A percentile compares a stretch with the other conserved stretches of the same genome.
These are phyloP conservation scores for Poeciliopsis turneri DNA, from an alignment of 2,797 vertebrate species.

Conservation along the genomic window DNA sequence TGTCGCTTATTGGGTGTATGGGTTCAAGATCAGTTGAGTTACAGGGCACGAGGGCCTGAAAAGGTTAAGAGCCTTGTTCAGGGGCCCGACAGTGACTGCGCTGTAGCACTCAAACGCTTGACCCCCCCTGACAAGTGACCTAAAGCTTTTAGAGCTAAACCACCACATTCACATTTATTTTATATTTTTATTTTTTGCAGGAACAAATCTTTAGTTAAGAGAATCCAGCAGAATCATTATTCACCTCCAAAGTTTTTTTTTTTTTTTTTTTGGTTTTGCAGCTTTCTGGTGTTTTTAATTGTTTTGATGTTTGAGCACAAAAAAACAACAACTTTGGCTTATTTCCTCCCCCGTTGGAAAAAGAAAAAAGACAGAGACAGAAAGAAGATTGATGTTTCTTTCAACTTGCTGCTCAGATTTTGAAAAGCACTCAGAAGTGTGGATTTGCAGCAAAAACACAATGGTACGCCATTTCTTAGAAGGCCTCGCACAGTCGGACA, in stretches of 20 bases:
- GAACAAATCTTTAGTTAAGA: neutral
- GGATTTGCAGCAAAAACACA: neutral
- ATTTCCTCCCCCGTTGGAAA: too few species aligned
- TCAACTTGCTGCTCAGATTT: neutral
- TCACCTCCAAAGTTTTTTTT: neutral
- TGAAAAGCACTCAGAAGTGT: neutral
- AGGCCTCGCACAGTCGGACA: neutral
- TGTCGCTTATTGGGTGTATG: neutral
- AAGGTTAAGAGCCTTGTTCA: neutral
- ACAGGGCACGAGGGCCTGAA: neutral
- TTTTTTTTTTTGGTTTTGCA: neutral
- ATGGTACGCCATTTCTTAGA: neutral
- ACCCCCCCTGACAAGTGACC: neutral
- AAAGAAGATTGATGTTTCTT: neutral
- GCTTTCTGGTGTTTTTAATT: neutral
- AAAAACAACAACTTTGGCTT: neutral
- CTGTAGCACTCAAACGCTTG: neutral
- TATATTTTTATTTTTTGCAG: too few species aligned
- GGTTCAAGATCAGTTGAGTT: constrained; percentile 1
- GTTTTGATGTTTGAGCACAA: neutral
- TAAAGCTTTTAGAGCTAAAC: neutral
- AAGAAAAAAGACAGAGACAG: neutral
- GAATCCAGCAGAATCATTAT: neutral
- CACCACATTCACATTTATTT: constrained; percentile 9
- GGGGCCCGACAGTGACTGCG: neutral